Base-by-base conservation (phyloP, 1,140 invertebrate species). In the Drepana arcuata region DNA sequence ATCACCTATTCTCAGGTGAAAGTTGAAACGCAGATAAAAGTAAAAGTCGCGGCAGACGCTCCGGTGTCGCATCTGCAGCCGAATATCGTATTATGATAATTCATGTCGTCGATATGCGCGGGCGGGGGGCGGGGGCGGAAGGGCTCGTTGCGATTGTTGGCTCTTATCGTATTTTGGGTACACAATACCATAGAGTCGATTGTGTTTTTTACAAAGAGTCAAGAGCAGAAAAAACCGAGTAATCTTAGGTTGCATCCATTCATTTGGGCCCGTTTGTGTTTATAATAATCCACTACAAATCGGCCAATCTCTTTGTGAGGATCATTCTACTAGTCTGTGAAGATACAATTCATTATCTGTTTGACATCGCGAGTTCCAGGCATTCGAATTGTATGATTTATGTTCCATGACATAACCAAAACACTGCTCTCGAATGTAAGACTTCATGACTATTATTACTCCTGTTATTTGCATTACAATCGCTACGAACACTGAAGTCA, bases 1-100 rank as follows among this genome's bases (percentile, higher is more conserved):
- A 78, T 73, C 60, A 64, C 53, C 43, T 59, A 48, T 64, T 59
- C 53, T 57, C 42, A 82, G 74, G 77, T 82, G 77, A 81, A 81
- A 81, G 77, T 81, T 81, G 64, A 79, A 46, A 26, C 24, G 24
- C 18, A 9, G 42, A 57, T 56, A 66, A 75, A 81, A 81, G 77
- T 77, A 77, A 81, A 77, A 81, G 74, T 74, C 64, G 47, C 16
- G 33, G 25, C 34, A 38, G 34, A 27, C 37, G 29, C 30, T 31
- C 34, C 33, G 35, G 9, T 36, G 41, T 34, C 60, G 57, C 70
- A 73, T 63, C 69, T 71, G 68, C 56, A 45, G 55, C 16, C 41
- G 14, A 47, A 58, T 66, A 65, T 67, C 56, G 46, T 52, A 65
- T 69, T 70, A 65, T 72, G 68, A 48, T 64, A 72, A 68, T 61